Percentiles rank a stretch among this genome's conserved stretches.
Evolutionary conservation across 2,888 invertebrate species (phyloP).

Genomic region (Drosophila niveifrons): DNA sequence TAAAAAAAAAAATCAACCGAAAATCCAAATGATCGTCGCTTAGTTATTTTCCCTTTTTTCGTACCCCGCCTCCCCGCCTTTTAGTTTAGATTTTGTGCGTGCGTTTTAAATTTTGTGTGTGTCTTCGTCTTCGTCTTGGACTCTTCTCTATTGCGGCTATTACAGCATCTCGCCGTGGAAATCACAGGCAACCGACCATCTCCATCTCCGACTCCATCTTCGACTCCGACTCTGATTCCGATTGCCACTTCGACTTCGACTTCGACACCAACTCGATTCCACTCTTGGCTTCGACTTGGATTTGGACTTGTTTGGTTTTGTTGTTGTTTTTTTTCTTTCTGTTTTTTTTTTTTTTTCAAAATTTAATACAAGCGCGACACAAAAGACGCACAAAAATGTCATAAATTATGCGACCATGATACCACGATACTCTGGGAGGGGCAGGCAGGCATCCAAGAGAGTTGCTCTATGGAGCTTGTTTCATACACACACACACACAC

Average conservation of each 20-base stretch:
- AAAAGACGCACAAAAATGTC: slow-evolving; percentile 83
- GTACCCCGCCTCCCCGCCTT: background rate
- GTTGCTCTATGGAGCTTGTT: slow-evolving; percentile 60
- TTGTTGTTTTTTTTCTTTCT: slow-evolving; percentile 23
- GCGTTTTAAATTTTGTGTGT: slow-evolving; percentile 68
- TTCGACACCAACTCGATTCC: slow-evolving; percentile 22
- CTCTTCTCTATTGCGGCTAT: slow-evolving; percentile 28
- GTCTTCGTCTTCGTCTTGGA: background rate
- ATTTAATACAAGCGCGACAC: slow-evolving; percentile 82
- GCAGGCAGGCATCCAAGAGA: slow-evolving; percentile 49
- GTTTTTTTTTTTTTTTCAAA: slow-evolving; percentile 45
- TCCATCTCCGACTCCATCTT: background rate
- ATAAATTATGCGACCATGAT: slow-evolving; percentile 81
- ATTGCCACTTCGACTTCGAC: slow-evolving; percentile 1
- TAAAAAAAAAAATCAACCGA: slow-evolving; percentile 28
- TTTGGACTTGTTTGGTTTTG: slow-evolving; percentile 58
- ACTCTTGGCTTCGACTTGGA: slow-evolving; percentile 47
- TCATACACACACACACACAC: slow-evolving; percentile 19
- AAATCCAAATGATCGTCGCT: slow-evolving; percentile 74
- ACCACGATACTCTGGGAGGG: slow-evolving; percentile 60
- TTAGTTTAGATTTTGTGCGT: slow-evolving; percentile 73
- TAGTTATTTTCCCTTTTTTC: slow-evolving; percentile 46
- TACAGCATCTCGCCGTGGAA: slow-evolving; percentile 66
- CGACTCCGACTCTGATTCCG: slow-evolving; percentile 1
- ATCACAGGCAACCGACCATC: slow-evolving; percentile 65